These are phyloP conservation scores for Gryllus bimaculatus DNA, from an alignment of 1,140 invertebrate genomes.

Conservation along the genomic window DNA sequence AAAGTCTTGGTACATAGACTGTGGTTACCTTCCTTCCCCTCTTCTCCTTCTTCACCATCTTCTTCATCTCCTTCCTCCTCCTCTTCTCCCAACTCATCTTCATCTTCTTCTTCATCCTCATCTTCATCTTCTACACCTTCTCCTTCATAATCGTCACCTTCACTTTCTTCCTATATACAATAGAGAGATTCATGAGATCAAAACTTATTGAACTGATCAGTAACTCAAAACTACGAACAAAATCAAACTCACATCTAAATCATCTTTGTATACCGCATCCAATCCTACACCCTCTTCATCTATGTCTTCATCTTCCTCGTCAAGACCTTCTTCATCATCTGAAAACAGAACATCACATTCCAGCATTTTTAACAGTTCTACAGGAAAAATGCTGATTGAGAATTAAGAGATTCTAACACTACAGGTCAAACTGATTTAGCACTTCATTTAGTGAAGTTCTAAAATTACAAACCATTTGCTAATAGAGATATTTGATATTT, in stretches of 20 bases:
- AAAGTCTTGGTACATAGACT: no score
- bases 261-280: conserved; percentile 60
- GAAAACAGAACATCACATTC: background rate
- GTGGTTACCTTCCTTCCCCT: background rate
- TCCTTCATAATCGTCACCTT: conserved; percentile 51
- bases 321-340: conserved; percentile 24
- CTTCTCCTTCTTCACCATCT: conserved; percentile 15
- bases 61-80: conserved; percentile 44
- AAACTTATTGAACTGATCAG: background rate
- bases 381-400: background rate
- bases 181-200: background rate
- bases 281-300: conserved; percentile 48
- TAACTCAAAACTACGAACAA: background rate
- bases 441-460: background rate
- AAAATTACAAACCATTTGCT: no score
- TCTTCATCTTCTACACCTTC: conserved; percentile 50
- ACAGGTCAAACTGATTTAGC: background rate
- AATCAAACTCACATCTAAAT: conserved; percentile 44
- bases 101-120: conserved; percentile 41
- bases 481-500: no score
- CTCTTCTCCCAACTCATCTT: conserved; percentile 48
- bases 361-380: background rate
- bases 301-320: conserved; percentile 35
- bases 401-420: background rate
- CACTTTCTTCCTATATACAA: conserved; percentile 44